phyloP scores from a whole-genome alignment of 2,888 invertebrate species.

The Chorisops tibialis region DNA sequence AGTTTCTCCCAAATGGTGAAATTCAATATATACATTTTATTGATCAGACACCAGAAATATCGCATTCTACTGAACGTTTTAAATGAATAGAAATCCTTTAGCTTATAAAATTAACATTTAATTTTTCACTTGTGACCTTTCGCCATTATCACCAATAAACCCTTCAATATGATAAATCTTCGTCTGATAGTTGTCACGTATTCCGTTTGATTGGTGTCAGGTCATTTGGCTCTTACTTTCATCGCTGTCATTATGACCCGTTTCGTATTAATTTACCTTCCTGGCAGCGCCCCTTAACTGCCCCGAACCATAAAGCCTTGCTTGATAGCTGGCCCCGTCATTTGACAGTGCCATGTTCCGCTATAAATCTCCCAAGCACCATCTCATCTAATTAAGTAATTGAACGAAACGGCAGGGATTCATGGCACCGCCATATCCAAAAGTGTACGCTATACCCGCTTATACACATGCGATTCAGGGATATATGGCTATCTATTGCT shows the following conservation, averaged over 20 bases:
- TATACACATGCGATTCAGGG: too few relatives aligned
- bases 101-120: too few relatives aligned
- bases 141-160: neutral
- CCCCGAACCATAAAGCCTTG: constrained; percentile 10
- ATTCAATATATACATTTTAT: too few relatives aligned
- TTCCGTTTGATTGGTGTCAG: constrained; percentile 21
- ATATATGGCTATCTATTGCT: neutral
- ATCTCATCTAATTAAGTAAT: constrained; percentile 47
- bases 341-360: constrained; percentile 36
- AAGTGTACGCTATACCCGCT: neutral
- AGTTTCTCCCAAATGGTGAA: too few relatives aligned
- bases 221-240: constrained; percentile 18
- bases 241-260: constrained; percentile 19
- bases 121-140: too few relatives aligned
- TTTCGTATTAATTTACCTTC: constrained; percentile 18
- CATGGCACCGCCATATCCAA: constrained; percentile 32
- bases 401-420: constrained; percentile 45
- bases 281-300: neutral
- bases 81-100: too few relatives aligned
- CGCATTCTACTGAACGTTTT: too few relatives aligned
- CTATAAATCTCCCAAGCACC: constrained; percentile 37
- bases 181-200: constrained; percentile 15
- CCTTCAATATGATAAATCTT: constrained; percentile 13
- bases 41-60: too few relatives aligned
- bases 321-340: constrained; percentile 26